These are phyloP conservation scores for Trichoplax adhaerens DNA, from an alignment of 37 sponge, comb jelly and placozoan species.

Conservation along the genomic window DNA sequence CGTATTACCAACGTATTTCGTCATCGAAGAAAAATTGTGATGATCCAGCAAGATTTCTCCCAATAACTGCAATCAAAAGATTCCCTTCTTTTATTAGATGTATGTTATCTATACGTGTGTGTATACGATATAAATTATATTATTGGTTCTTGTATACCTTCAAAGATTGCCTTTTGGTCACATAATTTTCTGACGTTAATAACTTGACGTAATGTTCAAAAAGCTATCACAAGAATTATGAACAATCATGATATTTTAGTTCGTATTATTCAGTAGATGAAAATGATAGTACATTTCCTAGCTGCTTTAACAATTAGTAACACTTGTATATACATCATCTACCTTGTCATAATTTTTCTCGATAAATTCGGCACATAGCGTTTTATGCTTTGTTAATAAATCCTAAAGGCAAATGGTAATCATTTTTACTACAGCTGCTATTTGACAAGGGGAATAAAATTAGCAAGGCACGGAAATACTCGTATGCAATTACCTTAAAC, in stretches of 20 bases:
- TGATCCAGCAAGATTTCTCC: conserved; percentile 91
- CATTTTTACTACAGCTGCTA: not conserved
- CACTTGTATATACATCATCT: not conserved
- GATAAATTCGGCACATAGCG: conserved; percentile 71
- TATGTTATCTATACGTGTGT: not conserved
- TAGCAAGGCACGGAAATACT: not conserved
- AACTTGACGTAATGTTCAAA: conserved; percentile 72
- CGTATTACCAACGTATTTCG: conserved; percentile 72
- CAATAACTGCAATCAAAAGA: conserved; percentile 35
- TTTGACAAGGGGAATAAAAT: not conserved
- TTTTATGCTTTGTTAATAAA: conserved; percentile 82
- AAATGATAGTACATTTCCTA: not conserved
- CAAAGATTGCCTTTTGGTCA: conserved; percentile 88
- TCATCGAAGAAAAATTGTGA: conserved; percentile 96
- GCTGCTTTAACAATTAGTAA: not conserved
- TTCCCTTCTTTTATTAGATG: no score
- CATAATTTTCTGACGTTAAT: conserved; percentile 90
- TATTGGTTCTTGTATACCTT: conserved; percentile 42
- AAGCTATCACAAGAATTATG: conserved; percentile 4
- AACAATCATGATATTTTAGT: not conserved
- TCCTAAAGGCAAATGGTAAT: conserved; percentile 28
- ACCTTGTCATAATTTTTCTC: conserved; percentile 82
- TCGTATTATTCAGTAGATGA: not conserved
- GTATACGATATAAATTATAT: not conserved
- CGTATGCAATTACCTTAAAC: conserved; percentile 37